phyloP scores from a whole-genome alignment of 1,140 invertebrate genomes.

The Panagrolaimus sp. region DNA sequence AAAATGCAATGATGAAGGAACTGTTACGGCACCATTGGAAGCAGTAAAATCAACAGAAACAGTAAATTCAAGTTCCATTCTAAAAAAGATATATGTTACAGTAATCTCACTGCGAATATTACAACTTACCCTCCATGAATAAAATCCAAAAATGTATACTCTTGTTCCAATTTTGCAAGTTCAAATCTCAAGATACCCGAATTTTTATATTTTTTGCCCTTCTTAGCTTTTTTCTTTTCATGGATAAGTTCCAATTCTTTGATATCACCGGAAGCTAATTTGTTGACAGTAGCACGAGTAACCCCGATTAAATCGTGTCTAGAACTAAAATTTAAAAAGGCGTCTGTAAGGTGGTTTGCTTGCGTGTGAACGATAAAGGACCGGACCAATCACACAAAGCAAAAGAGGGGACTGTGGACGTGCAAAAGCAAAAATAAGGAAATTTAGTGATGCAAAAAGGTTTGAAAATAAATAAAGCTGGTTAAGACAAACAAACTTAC shows the following conservation, averaged over 20 bases:
- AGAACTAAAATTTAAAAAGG: slow-evolving; percentile 19
- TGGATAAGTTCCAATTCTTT: slow-evolving; percentile 22
- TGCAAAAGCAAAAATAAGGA: background rate
- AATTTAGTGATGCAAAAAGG: background rate
- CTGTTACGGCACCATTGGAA: slow-evolving; percentile 67
- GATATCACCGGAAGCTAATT: slow-evolving; percentile 9
- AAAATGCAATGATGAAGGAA: slow-evolving; percentile 66
- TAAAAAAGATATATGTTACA: background rate
- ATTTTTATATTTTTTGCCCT: slow-evolving; percentile 37
- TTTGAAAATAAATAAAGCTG: background rate
- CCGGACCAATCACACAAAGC: background rate
- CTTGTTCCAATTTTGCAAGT: slow-evolving; percentile 28
- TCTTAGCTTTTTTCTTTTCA: slow-evolving; percentile 36
- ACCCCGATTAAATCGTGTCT: slow-evolving; percentile 34
- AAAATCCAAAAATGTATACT: slow-evolving; percentile 50
- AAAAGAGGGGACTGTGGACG: background rate
- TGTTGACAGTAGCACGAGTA: slow-evolving; percentile 20
- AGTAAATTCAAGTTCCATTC: slow-evolving; percentile 65
- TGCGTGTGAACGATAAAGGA: slow-evolving; percentile 17
- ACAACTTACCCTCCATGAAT: slow-evolving; percentile 42
- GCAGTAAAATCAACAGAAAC: slow-evolving; percentile 71
- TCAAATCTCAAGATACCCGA: slow-evolving; percentile 41
- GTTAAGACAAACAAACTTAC: slow-evolving; percentile 14
- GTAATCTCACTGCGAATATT: slow-evolving; percentile 11
- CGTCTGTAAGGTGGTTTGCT: slow-evolving; percentile 17